phyloP scores from a whole-genome alignment of 2,113 vertebrate species.

The Craseonycteris thonglongyai region DNA sequence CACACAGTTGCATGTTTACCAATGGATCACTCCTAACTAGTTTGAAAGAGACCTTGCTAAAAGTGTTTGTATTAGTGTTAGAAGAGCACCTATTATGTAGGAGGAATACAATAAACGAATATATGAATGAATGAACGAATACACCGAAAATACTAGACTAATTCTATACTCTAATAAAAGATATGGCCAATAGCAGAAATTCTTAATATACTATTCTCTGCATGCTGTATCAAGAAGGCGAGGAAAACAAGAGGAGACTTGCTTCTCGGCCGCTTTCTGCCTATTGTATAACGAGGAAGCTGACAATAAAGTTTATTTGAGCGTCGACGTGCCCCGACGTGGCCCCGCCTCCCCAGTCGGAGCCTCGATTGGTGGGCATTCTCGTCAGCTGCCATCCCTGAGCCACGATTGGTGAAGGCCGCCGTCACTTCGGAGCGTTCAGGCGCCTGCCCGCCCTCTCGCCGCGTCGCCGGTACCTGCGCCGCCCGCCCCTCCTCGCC shows the following conservation, averaged over 20 bases:
- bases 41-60: neutral
- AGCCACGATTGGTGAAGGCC: rapidly evolving
- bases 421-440: neutral
- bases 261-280: neutral
- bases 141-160: neutral
- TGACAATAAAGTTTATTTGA: conserved; percentile 47
- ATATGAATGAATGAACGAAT: neutral
- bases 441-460: neutral
- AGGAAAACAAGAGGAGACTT: neutral
- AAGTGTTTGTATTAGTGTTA: neutral
- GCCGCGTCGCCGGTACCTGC: neutral
- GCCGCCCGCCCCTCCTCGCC: neutral
- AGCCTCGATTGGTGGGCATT: conserved; percentile 34
- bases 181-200: neutral
- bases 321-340: conserved; percentile 42
- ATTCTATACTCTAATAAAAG: neutral
- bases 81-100: neutral
- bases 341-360: neutral
- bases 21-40: neutral
- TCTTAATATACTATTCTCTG: neutral
- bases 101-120: neutral
- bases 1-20: neutral
- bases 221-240: neutral
- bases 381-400: too few species aligned
- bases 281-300: neutral